phyloP scores from a whole-genome alignment of 2,113 vertebrate genomes.

The Silurus glanis region DNA sequence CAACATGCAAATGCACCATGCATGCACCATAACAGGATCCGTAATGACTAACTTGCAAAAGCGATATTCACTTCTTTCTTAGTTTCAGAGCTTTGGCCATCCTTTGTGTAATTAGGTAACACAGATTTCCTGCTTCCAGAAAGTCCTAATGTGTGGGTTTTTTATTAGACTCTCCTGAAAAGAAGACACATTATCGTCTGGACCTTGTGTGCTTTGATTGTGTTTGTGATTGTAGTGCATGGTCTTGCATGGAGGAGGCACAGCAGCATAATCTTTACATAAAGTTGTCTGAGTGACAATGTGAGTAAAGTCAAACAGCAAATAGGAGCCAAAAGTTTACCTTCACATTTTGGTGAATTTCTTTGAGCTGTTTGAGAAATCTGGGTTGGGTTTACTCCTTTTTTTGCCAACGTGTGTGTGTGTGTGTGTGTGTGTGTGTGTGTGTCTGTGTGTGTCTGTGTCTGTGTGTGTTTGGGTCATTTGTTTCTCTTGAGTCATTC shows the following conservation, averaged over 20 bases:
- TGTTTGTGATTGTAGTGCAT: not conserved
- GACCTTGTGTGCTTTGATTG: not conserved
- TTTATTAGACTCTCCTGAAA: not conserved
- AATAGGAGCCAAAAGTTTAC: conserved; percentile 44
- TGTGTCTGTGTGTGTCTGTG: conserved; percentile 45
- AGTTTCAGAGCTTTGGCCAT: conserved; percentile 8
- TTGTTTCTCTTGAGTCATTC: conserved; percentile 58
- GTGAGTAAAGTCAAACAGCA: conserved; percentile 17
- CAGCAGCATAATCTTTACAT: not conserved
- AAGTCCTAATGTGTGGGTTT: not conserved
- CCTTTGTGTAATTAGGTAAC: not conserved
- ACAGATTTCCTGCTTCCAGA: not conserved
- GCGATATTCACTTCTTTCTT: not conserved
- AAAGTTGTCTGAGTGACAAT: conserved; percentile 12
- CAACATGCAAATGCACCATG: conserved; percentile 66
- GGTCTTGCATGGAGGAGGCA: not conserved
- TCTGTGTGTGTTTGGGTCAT: conserved; percentile 57
- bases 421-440: conserved; percentile 23
- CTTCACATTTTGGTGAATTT: conserved; percentile 40
- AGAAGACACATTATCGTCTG: not conserved
- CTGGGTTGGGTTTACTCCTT: conserved; percentile 29
- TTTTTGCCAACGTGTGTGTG: conserved; percentile 49
- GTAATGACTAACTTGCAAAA: conserved; percentile 58
- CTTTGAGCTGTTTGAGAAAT: conserved; percentile 37
- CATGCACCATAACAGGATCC: conserved; percentile 39